Base-by-base conservation (phyloP, 2,113 vertebrate species). In the Psittacula cyanocephala region DNA sequence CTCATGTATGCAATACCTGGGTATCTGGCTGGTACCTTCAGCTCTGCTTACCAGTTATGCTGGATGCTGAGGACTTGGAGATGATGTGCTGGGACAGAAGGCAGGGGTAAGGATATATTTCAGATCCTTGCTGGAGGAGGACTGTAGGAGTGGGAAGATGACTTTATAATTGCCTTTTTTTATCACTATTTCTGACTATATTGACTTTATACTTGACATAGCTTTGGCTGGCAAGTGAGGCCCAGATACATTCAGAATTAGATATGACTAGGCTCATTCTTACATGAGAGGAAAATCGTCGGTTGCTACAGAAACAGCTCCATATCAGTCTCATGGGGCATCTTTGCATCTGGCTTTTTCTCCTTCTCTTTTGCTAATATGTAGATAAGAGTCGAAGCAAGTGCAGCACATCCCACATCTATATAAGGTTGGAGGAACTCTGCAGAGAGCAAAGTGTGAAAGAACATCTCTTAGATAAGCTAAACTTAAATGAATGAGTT, bases 401-500 rank as follows among this genome's bases (percentile, higher is more conserved):
- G 72, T 92, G 85, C 92, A 94, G 93, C 93, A 91, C 93, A 90
- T 96, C 95, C 96, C 93, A 95, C 96, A 91, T 95, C 72, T 88
- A 69, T 93, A 93, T 93, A 81, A 94, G 89, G 93, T 76, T 96
- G 84, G 86, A 96, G 76, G 43, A 89, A 81, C 72, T 90, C 92
- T 92, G 79, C 88, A 94, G 94, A 97, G 95, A 90, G 92, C 80
- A 59, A 88, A 88, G 86, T 94, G 81, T 94, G 94, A 92, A 91
- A 95, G 93, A 96, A 94, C 88, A 96, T 96, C 94, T 96, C 18
- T 7, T 27, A 94, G 95, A 96, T 96, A 96, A 97, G 88, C 91
- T 86, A 87, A 96, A 91, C 94, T 97, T 96, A 96, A 97, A 97
- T 82, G 92, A 97, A 96, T 91, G 91, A 95, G 96, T 95, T 95